Conservation (phyloP, 2,888 invertebrate genomes). For the Volucella inflata region DNA sequence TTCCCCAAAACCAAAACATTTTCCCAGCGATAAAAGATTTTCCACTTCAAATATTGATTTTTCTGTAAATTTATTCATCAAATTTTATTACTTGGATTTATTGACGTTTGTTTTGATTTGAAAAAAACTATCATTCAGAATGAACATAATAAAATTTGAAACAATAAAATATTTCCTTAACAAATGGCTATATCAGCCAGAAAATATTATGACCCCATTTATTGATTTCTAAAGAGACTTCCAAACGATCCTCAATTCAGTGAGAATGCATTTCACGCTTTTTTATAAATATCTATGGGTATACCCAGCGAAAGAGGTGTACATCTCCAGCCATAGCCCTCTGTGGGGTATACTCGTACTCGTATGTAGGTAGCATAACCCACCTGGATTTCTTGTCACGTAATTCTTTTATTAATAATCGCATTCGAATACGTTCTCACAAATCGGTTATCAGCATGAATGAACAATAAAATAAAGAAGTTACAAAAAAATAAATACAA, state of each 20-base stretch:
- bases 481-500: conserved; percentile 28
- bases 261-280: conserved; percentile 66
- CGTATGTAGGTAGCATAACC: conserved; percentile 3
- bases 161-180: conserved; percentile 42
- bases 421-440: conserved; percentile 55
- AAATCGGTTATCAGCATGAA: conserved; percentile 65
- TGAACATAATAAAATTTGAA: neutral
- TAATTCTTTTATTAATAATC: conserved; percentile 72
- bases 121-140: neutral
- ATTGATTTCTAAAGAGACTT: conserved; percentile 48
- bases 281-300: neutral
- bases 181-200: conserved; percentile 22
- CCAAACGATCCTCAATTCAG: conserved; percentile 21
- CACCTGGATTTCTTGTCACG: conserved; percentile 71
- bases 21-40: too few relatives aligned
- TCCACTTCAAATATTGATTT: too few relatives aligned
- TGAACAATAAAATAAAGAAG: conserved; percentile 27
- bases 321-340: neutral
- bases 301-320: too few relatives aligned
- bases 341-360: neutral
- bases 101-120: neutral
- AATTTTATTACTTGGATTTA: neutral
- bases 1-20: too few relatives aligned
- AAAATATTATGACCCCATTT: conserved; percentile 66
- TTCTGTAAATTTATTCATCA: too few relatives aligned